Evolutionary conservation across 2,888 invertebrate species (phyloP).

Genomic region (Pachliopta kotzebuea): DNA sequence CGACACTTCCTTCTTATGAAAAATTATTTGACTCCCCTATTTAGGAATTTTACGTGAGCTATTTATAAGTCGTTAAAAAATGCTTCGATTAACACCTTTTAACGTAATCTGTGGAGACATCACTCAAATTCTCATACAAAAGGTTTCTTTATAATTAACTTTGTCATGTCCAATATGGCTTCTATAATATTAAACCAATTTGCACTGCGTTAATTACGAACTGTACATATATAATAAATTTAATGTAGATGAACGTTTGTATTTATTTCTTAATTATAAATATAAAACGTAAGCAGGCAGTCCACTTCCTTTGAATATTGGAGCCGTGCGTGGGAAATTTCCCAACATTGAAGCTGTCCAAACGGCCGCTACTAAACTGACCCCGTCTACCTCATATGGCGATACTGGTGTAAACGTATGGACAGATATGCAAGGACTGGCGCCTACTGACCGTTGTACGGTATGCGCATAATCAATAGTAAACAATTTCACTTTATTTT

Average conservation of each 20-base stretch:
- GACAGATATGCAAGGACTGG: neutral
- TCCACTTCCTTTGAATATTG: neutral
- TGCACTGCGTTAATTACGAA: no score
- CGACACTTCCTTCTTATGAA: no score
- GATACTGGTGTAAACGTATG: slow-evolving; percentile 1
- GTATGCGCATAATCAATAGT: no score
- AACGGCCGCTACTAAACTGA: neutral
- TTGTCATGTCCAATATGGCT: no score
- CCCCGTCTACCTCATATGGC: neutral
- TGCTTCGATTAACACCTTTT: no score
- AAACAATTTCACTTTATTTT: neutral
- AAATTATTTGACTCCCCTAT: no score
- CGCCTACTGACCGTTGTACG: neutral
- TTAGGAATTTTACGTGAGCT: no score
- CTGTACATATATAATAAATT: neutral
- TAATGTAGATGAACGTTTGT: neutral
- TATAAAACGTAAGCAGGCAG: neutral
- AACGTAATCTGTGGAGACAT: no score
- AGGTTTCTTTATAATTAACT: no score
- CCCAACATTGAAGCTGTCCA: neutral
- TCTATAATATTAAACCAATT: no score
- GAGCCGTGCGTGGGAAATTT: neutral
- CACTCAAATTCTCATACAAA: no score
- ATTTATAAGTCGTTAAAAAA: no score
- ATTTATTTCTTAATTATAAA: neutral